Percentiles rank a stretch among this genome's conserved stretches.
phyloP scores from a whole-genome alignment of 2,888 invertebrate species.

The Sarcophaga variegata region DNA sequence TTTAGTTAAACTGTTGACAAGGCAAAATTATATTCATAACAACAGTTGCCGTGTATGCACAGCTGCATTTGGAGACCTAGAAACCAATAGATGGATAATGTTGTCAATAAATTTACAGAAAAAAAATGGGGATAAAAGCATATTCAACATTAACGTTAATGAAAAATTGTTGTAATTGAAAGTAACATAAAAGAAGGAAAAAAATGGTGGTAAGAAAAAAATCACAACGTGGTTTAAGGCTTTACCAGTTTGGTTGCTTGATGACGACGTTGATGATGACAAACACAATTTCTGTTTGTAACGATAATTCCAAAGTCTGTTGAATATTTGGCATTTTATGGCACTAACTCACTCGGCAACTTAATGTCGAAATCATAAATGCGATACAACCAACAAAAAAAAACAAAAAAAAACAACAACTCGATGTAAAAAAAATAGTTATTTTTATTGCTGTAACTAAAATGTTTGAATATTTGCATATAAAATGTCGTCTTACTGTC shows the following conservation, averaged over 20 bases:
- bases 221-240: not conserved
- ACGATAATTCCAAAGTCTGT: slow-evolving; percentile 42
- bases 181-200: not conserved
- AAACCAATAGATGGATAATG: slow-evolving; percentile 16
- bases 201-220: slow-evolving; percentile 5
- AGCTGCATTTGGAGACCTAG: not conserved
- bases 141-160: slow-evolving; percentile 39
- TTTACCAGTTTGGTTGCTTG: not conserved
- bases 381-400: slow-evolving; percentile 9
- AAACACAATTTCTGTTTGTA: slow-evolving; percentile 35
- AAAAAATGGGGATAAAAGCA: not conserved
- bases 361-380: slow-evolving; percentile 59
- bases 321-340: slow-evolving; percentile 48
- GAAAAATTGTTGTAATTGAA: slow-evolving; percentile 42
- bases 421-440: not conserved
- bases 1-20: not conserved
- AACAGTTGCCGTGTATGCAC: not conserved
- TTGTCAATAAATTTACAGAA: slow-evolving; percentile 19
- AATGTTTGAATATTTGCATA: slow-evolving; percentile 42
- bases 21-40: not conserved
- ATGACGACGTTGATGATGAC: slow-evolving; percentile 2
- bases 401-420: too few relatives aligned
- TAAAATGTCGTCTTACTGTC: slow-evolving; percentile 57
- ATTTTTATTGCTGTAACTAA: slow-evolving; percentile 1
- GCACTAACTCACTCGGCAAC: slow-evolving; percentile 26